Base-by-base conservation (phyloP, 2,113 vertebrate species). In the Smithornis capensis region DNA sequence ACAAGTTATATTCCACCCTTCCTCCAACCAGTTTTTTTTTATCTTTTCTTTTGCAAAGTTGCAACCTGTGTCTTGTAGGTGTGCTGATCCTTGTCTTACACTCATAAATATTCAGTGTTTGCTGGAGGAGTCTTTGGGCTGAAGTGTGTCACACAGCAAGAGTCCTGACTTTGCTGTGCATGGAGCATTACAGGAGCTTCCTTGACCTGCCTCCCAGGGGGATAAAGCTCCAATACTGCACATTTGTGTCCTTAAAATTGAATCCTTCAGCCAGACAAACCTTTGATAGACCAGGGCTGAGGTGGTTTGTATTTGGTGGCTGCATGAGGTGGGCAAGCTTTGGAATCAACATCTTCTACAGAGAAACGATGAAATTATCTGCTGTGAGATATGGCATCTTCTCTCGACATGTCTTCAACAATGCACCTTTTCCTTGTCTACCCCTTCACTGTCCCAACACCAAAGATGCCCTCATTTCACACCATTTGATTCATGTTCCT, bases 51-150 rank as follows among this genome's bases (percentile, higher is more conserved):
- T 92, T 79, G 25, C 89, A 87, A 90, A 60, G 62, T 52, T 81
- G 76, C 65, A 82, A 33, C 80, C 84, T 73, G 47, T 86, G 81
- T 78, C 60, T 49, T 90, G 94, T 82, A 91, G 89, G 50, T 44
- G 53, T 86, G 84, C 92, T 87, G 90, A 70, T 96, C 87, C 90
- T 90, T 95, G 75, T 90, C 91, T 91, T 38, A 40, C 22, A 6
- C 59, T 94, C 82, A 92, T 96, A 93, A 97, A 97, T 96, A 97
- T 95, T 96, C 94, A 95, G 65, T 1, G 7, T 62, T 42, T 74
- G 73, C 87, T 81, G 69, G 13, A 65, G 87, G 42, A 96, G 79
- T 62, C 74, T 84, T 49, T 78, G 84, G 87, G 84, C 70, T 90
- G 92, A 49, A 75, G 69, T 18, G 13, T 83, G 90, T 96, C 88